These are phyloP conservation scores for Calypte anna DNA, from an alignment of 2,113 vertebrate genomes.

Conservation along the genomic window DNA sequence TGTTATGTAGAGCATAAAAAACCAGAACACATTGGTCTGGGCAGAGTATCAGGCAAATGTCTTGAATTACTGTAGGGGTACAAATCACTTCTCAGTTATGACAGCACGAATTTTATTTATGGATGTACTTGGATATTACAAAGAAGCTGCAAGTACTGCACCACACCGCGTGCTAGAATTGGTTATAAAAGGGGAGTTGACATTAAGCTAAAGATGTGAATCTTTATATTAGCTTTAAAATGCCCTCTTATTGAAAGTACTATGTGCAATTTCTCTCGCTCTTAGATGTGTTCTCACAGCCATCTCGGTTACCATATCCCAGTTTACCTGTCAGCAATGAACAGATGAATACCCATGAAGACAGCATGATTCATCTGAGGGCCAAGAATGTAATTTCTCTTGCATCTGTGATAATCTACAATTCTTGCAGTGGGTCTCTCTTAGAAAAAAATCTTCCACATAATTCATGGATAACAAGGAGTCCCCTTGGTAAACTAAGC, in stretches of 20 bases:
- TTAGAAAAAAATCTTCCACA: neutral
- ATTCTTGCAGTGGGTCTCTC: neutral
- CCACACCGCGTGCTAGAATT: neutral
- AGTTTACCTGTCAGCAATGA: neutral
- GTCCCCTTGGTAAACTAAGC: neutral
- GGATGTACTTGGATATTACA: neutral
- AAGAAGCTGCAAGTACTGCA: neutral
- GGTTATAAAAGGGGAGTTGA: neutral
- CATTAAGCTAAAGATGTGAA: neutral
- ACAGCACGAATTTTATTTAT: neutral
- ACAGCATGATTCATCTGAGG: neutral
- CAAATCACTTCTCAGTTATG: neutral
- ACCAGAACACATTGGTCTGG: neutral
- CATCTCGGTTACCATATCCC: neutral
- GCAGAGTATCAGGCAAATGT: slow-evolving; percentile 1
- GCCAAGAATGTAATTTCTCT: neutral
- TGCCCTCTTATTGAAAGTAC: neutral
- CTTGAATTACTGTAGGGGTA: neutral
- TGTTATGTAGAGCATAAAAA: neutral
- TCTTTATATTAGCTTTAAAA: neutral
- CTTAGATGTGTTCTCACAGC: neutral
- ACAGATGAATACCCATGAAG: neutral
- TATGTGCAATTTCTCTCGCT: neutral
- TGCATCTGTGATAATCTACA: neutral
- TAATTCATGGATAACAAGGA: neutral